Conservation (phyloP, 2,113 vertebrate genomes). For the Apaloderma vittatum region DNA sequence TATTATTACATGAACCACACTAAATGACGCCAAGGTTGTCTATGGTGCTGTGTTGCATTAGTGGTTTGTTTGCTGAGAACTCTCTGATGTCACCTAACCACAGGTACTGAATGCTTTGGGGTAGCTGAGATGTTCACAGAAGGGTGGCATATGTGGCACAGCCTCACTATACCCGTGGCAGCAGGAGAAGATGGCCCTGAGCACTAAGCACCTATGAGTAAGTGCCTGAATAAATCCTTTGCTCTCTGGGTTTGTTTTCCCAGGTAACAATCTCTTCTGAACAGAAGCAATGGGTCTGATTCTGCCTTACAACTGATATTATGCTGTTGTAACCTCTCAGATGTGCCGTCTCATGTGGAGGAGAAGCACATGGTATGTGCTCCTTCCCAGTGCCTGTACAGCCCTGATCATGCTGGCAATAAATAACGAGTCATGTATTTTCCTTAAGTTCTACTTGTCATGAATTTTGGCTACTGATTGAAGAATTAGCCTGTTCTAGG, state of each 20-base stretch:
- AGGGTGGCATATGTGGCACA: background rate
- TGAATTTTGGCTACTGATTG: background rate
- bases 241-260: background rate
- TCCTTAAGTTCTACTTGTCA: background rate
- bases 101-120: background rate
- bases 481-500: background rate
- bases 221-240: background rate
- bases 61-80: background rate
- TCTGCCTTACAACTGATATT: background rate
- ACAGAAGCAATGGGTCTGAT: background rate
- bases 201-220: background rate
- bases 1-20: background rate
- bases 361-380: background rate
- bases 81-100: background rate
- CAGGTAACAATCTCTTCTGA: background rate
- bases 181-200: background rate
- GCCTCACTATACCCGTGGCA: background rate
- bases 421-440: background rate
- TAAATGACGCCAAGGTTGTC: background rate
- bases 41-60: background rate
- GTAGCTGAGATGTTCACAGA: background rate
- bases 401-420: background rate
- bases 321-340: background rate
- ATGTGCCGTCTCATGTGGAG: background rate
- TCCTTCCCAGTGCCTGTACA: background rate